A percentile compares a stretch with the other conserved stretches of the same genome.
Conservation (phyloP, 2,888 invertebrate genomes). For the Temnothorax ravouxi region DNA sequence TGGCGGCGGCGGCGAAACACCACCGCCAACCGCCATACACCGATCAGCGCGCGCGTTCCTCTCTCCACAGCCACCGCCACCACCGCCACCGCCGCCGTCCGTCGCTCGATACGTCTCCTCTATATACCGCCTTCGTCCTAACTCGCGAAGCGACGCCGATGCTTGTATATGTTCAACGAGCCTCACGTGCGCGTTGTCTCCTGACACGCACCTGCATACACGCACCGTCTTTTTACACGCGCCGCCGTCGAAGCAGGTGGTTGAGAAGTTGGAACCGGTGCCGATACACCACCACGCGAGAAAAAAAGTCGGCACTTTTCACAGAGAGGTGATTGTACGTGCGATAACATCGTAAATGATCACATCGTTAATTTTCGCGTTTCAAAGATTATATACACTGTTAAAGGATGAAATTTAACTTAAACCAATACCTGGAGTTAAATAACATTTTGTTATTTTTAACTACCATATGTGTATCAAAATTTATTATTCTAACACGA, state of each 20-base stretch:
- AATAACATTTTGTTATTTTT: no score
- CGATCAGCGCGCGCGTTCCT: conserved; percentile 56
- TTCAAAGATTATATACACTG: not conserved
- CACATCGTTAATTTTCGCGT: not conserved
- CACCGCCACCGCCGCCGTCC: conserved; percentile 62
- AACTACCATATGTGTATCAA: no score
- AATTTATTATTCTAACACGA: no score
- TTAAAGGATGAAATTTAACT: no score
- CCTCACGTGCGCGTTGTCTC: not conserved
- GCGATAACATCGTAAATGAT: not conserved
- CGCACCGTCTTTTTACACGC: not conserved
- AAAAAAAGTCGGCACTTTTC: not conserved
- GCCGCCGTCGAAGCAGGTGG: conserved; percentile 22
- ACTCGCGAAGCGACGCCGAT: conserved; percentile 59
- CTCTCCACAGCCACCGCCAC: conserved; percentile 60
- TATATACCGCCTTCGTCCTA: conserved; percentile 76
- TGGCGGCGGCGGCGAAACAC: conserved; percentile 64
- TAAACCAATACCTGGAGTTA: no score
- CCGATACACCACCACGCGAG: not conserved
- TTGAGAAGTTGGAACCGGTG: not conserved
- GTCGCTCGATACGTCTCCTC: conserved; percentile 77
- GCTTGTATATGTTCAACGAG: not conserved
- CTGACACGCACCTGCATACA: conserved; percentile 21
- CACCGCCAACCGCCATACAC: conserved; percentile 49
- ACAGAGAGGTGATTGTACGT: no score